Conservation (phyloP, 2,888 invertebrate species). For the Doris montereyensis region DNA sequence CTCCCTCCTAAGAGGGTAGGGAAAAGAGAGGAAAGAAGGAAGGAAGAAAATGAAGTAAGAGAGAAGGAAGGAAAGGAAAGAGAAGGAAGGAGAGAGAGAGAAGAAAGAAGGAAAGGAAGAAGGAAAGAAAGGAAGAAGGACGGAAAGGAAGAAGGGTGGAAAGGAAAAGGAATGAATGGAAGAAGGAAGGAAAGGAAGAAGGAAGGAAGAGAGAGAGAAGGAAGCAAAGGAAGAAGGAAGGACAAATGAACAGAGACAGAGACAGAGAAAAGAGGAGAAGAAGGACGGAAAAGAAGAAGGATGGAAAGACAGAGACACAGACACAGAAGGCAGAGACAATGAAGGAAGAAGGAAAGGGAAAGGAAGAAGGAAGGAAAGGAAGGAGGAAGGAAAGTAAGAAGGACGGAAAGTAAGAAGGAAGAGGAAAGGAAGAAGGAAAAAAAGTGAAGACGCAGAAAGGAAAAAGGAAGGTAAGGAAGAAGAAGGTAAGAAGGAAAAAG, state of each 20-base stretch:
- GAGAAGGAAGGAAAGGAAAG: too few species aligned
- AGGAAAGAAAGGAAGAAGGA: too few species aligned
- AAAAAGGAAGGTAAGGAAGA: background rate
- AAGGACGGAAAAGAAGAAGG: background rate
- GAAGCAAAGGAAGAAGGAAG: too few species aligned
- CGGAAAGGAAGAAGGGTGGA: too few species aligned
- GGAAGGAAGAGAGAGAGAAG: constrained; percentile 7
- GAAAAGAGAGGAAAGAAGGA: too few species aligned
- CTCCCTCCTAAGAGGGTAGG: too few species aligned
- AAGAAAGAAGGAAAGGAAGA: too few species aligned
- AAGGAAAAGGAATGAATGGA: background rate
- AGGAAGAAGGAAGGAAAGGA: constrained; percentile 29
- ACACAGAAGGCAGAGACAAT: constrained; percentile 22
- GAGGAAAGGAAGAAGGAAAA: background rate
- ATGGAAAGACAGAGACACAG: background rate
- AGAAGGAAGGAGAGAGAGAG: too few species aligned
- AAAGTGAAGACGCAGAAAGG: background rate
- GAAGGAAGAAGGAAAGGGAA: constrained; percentile 30
- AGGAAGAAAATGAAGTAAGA: too few species aligned
- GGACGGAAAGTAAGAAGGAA: background rate
- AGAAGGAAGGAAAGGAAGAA: background rate
- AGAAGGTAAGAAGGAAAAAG: constrained; percentile 5
- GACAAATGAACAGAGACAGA: background rate
- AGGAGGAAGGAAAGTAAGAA: background rate
- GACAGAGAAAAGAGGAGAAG: background rate